These are phyloP conservation scores for Pica pica DNA, from an alignment of 2,113 vertebrate species.

Conservation along the genomic window DNA sequence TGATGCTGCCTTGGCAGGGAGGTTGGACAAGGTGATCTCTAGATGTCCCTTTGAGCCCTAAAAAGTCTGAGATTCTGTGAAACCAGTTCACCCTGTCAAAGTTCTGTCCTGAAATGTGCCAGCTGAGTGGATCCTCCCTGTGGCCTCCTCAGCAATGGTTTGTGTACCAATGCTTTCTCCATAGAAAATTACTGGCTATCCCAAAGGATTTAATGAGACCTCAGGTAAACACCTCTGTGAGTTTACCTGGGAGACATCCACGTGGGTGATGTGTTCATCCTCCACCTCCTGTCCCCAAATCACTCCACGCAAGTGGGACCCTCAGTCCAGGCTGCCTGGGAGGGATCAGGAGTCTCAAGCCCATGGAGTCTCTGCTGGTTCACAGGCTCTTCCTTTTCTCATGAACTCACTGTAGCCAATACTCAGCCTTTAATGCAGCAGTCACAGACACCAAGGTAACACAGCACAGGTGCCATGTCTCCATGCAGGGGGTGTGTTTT, in stretches of 20 bases:
- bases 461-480: not conserved
- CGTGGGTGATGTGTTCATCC: not conserved
- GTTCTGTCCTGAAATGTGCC: not conserved
- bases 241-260: not conserved
- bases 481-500: not conserved
- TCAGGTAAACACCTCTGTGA: not conserved
- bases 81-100: not conserved
- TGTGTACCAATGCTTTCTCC: not conserved
- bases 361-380: not conserved
- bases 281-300: not conserved
- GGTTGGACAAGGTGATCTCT: not conserved
- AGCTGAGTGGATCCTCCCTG: not conserved
- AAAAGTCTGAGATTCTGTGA: not conserved
- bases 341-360: not conserved
- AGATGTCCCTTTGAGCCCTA: not conserved
- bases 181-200: not conserved
- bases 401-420: not conserved
- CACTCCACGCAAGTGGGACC: accelerated
- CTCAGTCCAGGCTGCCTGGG: not conserved
- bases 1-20: not conserved
- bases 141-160: not conserved
- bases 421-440: not conserved
- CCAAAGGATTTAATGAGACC: not conserved
- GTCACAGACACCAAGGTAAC: not conserved
- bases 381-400: not conserved